Conservation (phyloP, 1,140 invertebrate species). For the Babylonia areolata region DNA sequence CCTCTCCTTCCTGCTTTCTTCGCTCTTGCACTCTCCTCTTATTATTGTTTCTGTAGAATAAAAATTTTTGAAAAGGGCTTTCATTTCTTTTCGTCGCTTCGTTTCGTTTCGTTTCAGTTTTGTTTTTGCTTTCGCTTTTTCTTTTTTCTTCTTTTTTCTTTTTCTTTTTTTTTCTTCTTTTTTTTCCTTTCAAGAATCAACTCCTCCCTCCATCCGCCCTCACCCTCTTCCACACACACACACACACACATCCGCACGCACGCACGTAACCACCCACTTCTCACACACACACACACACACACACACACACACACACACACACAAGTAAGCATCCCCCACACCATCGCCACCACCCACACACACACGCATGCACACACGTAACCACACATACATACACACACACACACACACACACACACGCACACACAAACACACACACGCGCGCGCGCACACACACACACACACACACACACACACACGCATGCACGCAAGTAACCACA, state of each 20-base stretch:
- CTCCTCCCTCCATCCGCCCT: not conserved
- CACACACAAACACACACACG: not conserved
- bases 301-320: constrained; percentile 4
- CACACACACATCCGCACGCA: constrained; percentile 22
- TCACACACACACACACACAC: constrained; percentile 14
- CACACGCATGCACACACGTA: constrained; percentile 9
- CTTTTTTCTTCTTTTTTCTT: too few species aligned
- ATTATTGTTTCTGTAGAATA: too few species aligned
- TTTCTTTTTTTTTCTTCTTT: too few species aligned
- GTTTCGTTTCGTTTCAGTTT: too few species aligned
- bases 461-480: constrained; percentile 17
- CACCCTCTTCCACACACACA: constrained; percentile 19
- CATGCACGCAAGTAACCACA: not conserved
- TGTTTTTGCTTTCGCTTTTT: too few species aligned
- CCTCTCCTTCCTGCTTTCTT: not conserved
- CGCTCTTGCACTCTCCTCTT: too few species aligned
- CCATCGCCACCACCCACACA: not conserved
- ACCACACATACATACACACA: constrained; percentile 5
- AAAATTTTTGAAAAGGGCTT: too few species aligned
- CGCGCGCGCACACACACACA: not conserved
- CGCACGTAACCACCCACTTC: not conserved
- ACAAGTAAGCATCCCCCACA: too few species aligned
- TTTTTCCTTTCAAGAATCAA: too few species aligned
- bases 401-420: constrained; percentile 28
- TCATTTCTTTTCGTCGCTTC: too few species aligned